phyloP scores from a whole-genome alignment of 2,888 invertebrate genomes.

The Pherbina coryleti region DNA sequence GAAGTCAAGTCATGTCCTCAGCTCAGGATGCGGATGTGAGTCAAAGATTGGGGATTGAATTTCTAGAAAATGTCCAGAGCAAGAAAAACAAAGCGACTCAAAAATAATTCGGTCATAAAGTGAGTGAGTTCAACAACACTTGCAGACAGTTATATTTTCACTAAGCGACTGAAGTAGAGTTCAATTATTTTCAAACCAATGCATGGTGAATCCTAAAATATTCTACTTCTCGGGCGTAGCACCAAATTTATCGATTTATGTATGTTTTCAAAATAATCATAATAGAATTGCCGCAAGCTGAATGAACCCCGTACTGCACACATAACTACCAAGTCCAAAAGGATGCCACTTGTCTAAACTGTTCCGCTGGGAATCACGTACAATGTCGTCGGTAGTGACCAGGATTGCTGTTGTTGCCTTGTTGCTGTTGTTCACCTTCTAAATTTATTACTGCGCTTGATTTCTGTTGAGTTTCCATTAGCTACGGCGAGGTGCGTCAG shows the following conservation, averaged over 20 bases:
- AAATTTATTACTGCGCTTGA: slow-evolving; percentile 21
- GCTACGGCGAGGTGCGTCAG: neutral
- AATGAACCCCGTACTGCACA: neutral
- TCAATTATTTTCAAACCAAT: too few relatives aligned
- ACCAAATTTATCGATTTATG: neutral
- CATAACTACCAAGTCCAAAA: neutral
- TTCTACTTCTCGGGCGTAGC: neutral
- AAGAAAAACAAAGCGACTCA: neutral
- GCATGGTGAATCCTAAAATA: too few relatives aligned
- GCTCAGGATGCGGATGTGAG: neutral
- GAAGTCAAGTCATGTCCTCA: slow-evolving; percentile 35
- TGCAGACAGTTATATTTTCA: neutral
- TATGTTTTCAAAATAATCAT: neutral
- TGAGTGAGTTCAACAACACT: neutral
- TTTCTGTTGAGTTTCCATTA: slow-evolving; percentile 8
- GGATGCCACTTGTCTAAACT: slow-evolving; percentile 27
- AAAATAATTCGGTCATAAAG: neutral
- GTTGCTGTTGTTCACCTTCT: slow-evolving; percentile 9
- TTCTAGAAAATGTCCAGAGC: neutral
- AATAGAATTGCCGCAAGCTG: neutral
- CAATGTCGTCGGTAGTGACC: slow-evolving; percentile 31
- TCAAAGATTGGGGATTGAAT: neutral
- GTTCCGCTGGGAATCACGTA: slow-evolving; percentile 15
- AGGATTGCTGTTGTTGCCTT: slow-evolving; percentile 13
- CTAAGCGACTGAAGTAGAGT: neutral